Conservation (phyloP, 1,140 invertebrate genomes). For the Drosophila kohkoa region DNA sequence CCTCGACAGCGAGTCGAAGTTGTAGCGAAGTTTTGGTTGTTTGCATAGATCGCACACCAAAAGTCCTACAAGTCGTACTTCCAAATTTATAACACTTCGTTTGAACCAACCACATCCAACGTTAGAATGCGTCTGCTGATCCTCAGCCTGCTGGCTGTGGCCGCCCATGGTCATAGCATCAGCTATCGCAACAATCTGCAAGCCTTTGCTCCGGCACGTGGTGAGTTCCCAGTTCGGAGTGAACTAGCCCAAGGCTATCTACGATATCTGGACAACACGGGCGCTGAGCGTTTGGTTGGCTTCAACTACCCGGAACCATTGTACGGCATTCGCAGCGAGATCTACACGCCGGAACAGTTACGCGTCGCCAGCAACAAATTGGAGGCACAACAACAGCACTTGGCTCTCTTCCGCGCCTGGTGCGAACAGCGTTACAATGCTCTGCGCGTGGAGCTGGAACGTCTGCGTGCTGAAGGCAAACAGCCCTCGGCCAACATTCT, state of each 20-base stretch:
- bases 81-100: background rate
- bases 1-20: conserved; percentile 59
- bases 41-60: conserved; percentile 21
- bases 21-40: conserved; percentile 73
- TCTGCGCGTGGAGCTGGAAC: conserved; percentile 62
- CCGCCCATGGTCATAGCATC: conserved; percentile 57
- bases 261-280: conserved; percentile 65
- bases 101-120: background rate
- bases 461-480: conserved; percentile 60
- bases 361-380: conserved; percentile 15
- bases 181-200: conserved; percentile 56
- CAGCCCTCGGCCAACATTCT: conserved; percentile 62
- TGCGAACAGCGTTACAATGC: conserved; percentile 73
- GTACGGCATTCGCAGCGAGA: conserved; percentile 56
- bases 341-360: conserved; percentile 5
- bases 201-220: conserved; percentile 65
- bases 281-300: conserved; percentile 61
- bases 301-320: conserved; percentile 71
- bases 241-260: conserved; percentile 65
- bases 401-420: conserved; percentile 66
- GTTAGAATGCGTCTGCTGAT: conserved; percentile 69
- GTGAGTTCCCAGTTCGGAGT: conserved; percentile 66
- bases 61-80: conserved; percentile 72
- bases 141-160: conserved; percentile 67
- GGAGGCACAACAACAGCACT: conserved; percentile 29